A percentile compares a stretch with the other conserved stretches of the same genome.
Conservation (phyloP, 2,113 vertebrate genomes). For the Lepus americanus region DNA sequence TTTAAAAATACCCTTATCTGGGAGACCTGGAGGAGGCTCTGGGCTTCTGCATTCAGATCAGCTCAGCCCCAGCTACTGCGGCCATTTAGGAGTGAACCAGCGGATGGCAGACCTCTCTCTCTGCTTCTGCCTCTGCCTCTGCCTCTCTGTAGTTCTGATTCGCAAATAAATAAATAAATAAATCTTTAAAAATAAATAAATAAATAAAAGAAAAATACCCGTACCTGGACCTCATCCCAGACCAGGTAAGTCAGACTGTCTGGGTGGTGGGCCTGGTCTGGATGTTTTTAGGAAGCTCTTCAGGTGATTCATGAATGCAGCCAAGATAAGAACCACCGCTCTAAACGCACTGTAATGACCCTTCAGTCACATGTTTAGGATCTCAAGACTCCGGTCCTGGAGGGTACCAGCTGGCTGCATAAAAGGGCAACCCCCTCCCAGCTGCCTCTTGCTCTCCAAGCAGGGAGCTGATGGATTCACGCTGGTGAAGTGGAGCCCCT, state of each 20-base stretch:
- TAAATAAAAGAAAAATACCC: too few relatives aligned
- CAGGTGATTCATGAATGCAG: slow-evolving; percentile 11
- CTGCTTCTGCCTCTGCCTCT: too few relatives aligned
- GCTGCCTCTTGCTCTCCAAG: slow-evolving; percentile 24
- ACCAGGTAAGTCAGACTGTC: slow-evolving; percentile 59
- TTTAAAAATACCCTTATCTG: slow-evolving; percentile 69
- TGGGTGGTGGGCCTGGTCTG: neutral
- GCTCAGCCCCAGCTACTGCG: too few relatives aligned
- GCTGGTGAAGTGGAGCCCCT: neutral
- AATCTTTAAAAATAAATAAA: too few relatives aligned
- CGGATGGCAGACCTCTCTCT: too few relatives aligned
- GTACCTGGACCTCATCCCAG: slow-evolving; percentile 54
- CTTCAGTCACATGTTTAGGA: neutral
- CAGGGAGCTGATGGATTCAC: neutral
- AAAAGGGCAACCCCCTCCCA: neutral
- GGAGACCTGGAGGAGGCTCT: neutral
- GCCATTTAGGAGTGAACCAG: too few relatives aligned
- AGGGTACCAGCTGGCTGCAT: neutral
- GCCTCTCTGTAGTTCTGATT: too few relatives aligned
- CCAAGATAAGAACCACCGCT: neutral
- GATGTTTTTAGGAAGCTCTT: slow-evolving; percentile 47
- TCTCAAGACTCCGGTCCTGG: neutral
- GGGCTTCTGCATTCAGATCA: neutral
- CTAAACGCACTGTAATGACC: slow-evolving; percentile 16
- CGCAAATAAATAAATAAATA: too few relatives aligned